Percentiles rank a stretch among this genome's conserved stretches.
Evolutionary conservation across 2,113 vertebrate species (phyloP).

Genomic region (Perccottus glenii): DNA sequence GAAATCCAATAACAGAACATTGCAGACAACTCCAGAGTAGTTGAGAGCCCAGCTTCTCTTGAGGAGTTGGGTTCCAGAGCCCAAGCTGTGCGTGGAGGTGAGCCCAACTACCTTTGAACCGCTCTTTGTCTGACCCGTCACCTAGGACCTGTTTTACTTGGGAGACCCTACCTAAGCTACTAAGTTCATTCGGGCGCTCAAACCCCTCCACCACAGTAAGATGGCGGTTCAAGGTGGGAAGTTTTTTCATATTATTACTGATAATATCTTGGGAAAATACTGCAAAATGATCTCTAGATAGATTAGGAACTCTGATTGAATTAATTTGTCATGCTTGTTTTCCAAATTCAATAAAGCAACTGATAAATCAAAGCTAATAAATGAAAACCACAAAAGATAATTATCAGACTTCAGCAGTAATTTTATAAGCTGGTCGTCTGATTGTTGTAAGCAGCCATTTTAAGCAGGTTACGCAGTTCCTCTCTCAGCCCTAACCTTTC

Average conservation of each 20-base stretch:
- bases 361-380: not conserved
- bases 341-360: slow-evolving; percentile 3
- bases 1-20: too few relatives aligned
- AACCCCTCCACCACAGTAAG: too few relatives aligned
- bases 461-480: slow-evolving; percentile 10
- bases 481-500: slow-evolving; percentile 49
- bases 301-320: not conserved
- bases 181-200: too few relatives aligned
- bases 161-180: too few relatives aligned
- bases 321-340: slow-evolving; percentile 1
- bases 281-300: not conserved
- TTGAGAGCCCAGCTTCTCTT: too few relatives aligned
- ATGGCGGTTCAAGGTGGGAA: too few relatives aligned
- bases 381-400: not conserved
- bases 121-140: too few relatives aligned
- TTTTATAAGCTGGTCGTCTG: not conserved
- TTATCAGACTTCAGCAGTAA: not conserved
- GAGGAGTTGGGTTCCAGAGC: too few relatives aligned
- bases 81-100: too few relatives aligned
- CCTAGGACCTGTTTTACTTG: too few relatives aligned
- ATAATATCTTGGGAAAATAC: not conserved
- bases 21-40: too few relatives aligned
- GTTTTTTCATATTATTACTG: not conserved
- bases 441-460: not conserved
- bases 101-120: too few relatives aligned